Evolutionary conservation across 1,140 invertebrate genomes (phyloP), one percentile per base, ranked within the genome.

Genomic region (Nylanderia fulva): DNA sequence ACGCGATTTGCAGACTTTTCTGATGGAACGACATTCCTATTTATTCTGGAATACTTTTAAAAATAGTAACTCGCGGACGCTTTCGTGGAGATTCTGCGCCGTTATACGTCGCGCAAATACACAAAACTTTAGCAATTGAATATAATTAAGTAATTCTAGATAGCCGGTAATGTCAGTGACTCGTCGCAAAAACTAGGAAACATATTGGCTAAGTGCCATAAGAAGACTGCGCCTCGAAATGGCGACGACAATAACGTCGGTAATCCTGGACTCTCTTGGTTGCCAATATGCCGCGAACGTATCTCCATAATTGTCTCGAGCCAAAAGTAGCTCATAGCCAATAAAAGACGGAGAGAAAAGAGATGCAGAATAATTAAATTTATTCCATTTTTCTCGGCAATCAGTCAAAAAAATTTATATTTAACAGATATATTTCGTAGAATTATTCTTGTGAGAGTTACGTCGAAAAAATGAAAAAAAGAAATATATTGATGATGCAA

Each of bases 61-160:
- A 71, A 75, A 89, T 42, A 21, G 48, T 29, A 61, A 36, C 29
- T 58, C 27, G 33, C 68, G 74, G 42, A 82, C 66, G 48, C 68
- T 84, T 33, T 27, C 61, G 33, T 4, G 33, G 63, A 71, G 63
- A 29, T 11, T 60, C 13, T 27, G 48, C 24, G 52, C 11, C 77
- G 66, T 72, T 82, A 82, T 60, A 72, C 52, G 60, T 56, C 45
- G 76, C 33, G 54, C 77, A 82, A 88, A 85, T 75, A 66, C 60
- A 52, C 71, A 54, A 82, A 94, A 94, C 92, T 94, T 95, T 93
- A 90, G 90, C 93, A 93, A 94, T 94, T 94, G 93, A 94, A 94
- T 94, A 92, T 93, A 93, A 94, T 94, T 92, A 92, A 92, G 92
- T 89, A 92, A 93, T 91, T 89, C 85, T 71, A 42, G 85, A 68